Conservation (phyloP, 2,113 vertebrate species). For the Ameiurus melas region DNA sequence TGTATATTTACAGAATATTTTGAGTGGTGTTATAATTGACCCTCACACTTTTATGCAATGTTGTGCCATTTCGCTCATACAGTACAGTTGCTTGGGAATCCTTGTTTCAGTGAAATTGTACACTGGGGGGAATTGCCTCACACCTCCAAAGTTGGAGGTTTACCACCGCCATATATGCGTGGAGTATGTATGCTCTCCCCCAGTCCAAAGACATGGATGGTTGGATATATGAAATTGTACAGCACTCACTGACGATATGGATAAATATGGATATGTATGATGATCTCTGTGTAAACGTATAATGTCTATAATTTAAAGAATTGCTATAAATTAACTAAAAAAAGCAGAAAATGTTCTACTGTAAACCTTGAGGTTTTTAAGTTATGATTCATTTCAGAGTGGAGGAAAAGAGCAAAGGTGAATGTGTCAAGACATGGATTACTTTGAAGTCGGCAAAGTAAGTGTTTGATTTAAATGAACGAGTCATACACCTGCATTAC, state of each 20-base stretch:
- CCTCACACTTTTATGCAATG: background rate
- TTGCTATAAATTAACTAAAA: background rate
- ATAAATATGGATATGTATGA: background rate
- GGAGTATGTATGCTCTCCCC: no score
- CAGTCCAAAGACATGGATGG: no score
- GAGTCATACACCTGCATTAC: background rate
- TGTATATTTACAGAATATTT: background rate
- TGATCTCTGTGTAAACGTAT: background rate
- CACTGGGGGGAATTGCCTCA: no score
- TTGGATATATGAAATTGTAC: background rate
- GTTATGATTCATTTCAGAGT: constrained; percentile 15
- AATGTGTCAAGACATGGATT: background rate
- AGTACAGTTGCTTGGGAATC: background rate
- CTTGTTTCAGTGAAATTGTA: background rate
- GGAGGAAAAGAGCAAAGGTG: background rate
- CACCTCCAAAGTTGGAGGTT: no score
- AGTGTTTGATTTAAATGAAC: constrained; percentile 1
- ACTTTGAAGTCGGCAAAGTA: constrained; percentile 26
- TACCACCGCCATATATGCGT: no score
- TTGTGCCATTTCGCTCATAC: background rate
- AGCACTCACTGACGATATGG: background rate
- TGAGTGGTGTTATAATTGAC: background rate
- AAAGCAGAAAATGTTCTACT: background rate
- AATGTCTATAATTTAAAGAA: background rate
- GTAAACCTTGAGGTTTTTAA: background rate